Evolutionary conservation across 2,113 vertebrate genomes (phyloP).

Genomic region (Tiliqua scincoides): DNA sequence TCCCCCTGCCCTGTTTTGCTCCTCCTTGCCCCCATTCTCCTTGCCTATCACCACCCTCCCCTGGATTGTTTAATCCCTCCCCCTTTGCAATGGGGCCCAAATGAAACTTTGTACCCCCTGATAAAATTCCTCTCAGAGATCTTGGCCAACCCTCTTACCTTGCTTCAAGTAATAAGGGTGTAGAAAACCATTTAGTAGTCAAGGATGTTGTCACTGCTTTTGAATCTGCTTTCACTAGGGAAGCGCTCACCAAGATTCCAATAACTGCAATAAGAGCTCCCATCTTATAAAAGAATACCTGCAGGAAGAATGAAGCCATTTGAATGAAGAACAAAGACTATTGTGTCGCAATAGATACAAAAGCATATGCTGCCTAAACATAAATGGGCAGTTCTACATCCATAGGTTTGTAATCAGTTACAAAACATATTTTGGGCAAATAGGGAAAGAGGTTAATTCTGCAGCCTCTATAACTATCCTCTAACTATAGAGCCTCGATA

Average conservation of each 20-base stretch:
- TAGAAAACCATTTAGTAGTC: slow-evolving; percentile 92
- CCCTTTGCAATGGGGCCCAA: no score
- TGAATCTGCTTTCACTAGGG: slow-evolving; percentile 82
- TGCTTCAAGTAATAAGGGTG: slow-evolving; percentile 91
- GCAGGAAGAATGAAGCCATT: slow-evolving; percentile 16
- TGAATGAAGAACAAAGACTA: background rate
- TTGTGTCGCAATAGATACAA: background rate
- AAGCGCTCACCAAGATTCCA: slow-evolving; percentile 76
- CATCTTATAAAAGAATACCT: slow-evolving; percentile 80
- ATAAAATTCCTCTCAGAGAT: no score
- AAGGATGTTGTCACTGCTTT: slow-evolving; percentile 96
- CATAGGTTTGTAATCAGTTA: background rate
- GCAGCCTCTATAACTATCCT: background rate
- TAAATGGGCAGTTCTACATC: background rate
- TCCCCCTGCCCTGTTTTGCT: no score
- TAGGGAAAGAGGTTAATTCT: background rate
- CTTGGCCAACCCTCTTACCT: slow-evolving; percentile 84
- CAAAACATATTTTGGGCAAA: background rate
- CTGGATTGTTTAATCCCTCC: no score
- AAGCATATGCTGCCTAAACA: background rate
- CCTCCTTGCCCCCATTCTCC: no score
- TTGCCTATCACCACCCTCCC: no score
- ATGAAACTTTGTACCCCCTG: no score
- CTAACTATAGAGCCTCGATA: no score
- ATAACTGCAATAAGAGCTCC: slow-evolving; percentile 73